Evolutionary conservation across 2,797 vertebrate genomes (phyloP), one percentile per base, ranked within the genome.

Genomic region (Enteromius fasciolatus): DNA sequence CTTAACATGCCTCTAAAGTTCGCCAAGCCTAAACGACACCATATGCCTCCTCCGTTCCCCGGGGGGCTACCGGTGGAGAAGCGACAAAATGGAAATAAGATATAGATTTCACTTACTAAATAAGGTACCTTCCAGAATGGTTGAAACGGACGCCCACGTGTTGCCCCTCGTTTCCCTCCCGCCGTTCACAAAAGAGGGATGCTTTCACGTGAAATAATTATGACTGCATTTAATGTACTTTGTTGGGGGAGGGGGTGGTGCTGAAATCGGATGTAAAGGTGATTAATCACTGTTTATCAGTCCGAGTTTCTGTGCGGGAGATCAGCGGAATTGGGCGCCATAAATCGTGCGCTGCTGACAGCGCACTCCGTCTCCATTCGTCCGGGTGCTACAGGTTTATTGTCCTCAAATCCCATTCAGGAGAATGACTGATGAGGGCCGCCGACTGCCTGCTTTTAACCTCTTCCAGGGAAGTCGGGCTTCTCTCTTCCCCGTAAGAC

Each of bases 251-350:
- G 82, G 89, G 78, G 84, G 90, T 89, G 90, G 88, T 85, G 91
- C 92, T 92, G 91, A 93, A 93, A 94, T 91, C 91, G 92, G 91
- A 94, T 93, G 92, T 94, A 94, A 94, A 93, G 91, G 93, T 92
- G 93, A 95, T 95, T 94, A 95, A 95, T 95, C 94, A 95, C 93
- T 94, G 94, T 95, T 95, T 95, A 95, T 95, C 94, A 95, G 93
- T 92, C 89, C 93, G 92, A 92, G 92, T 93, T 94, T 94, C 94
- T 94, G 92, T 91, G 92, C 93, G 90, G 94, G 94, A 90, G 93
- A 94, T 95, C 93, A 93, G 94, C 93, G 92, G 92, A 95, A 95
- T 94, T 93, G 92, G 94, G 93, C 93, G 89, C 92, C 90, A 94
- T 95, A 95, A 95, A 95, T 95, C 94, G 91, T 91, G 89, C 87